A percentile compares a stretch with the other conserved stretches of the same genome.
Evolutionary conservation across 2,113 vertebrate genomes (phyloP).

Genomic region (Limanda limanda): DNA sequence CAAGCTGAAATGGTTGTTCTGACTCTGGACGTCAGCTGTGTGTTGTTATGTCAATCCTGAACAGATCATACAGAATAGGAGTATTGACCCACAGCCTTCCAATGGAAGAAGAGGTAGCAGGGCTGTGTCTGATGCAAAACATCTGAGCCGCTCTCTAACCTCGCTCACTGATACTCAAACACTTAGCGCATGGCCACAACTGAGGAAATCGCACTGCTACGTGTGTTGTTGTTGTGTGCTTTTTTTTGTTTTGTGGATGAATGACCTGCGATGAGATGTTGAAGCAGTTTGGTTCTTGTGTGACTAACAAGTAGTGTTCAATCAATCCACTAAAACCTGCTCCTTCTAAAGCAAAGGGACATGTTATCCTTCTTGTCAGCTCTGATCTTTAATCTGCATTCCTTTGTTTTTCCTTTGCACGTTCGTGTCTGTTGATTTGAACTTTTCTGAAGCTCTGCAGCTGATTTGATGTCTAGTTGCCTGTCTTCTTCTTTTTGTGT

Average conservation of each 20-base stretch:
- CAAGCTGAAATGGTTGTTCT: constrained; percentile 4
- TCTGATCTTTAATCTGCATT: constrained; percentile 8
- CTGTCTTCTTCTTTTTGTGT: constrained; percentile 53
- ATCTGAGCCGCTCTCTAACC: constrained; percentile 52
- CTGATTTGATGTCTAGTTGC: constrained; percentile 35
- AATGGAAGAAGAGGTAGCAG: constrained; percentile 79
- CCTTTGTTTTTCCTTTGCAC: constrained; percentile 33
- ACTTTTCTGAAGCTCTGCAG: no score
- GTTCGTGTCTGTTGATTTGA: constrained; percentile 27
- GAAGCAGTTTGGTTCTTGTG: neutral
- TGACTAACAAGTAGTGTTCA: neutral
- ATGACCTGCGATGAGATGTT: constrained; percentile 10
- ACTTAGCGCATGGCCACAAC: neutral
- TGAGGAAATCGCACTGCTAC: constrained; percentile 23
- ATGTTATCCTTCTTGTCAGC: neutral
- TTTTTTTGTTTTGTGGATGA: neutral
- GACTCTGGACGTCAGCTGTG: constrained; percentile 51
- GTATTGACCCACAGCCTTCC: constrained; percentile 76
- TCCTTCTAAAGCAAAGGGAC: neutral
- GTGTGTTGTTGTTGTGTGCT: constrained; percentile 49
- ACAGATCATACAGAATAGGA: constrained; percentile 87
- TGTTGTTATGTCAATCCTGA: constrained; percentile 78
- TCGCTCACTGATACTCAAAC: constrained; percentile 53
- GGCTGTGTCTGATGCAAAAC: constrained; percentile 68
- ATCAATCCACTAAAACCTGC: neutral